Conservation (phyloP, 2,888 invertebrate species). For the Andrena marginata region DNA sequence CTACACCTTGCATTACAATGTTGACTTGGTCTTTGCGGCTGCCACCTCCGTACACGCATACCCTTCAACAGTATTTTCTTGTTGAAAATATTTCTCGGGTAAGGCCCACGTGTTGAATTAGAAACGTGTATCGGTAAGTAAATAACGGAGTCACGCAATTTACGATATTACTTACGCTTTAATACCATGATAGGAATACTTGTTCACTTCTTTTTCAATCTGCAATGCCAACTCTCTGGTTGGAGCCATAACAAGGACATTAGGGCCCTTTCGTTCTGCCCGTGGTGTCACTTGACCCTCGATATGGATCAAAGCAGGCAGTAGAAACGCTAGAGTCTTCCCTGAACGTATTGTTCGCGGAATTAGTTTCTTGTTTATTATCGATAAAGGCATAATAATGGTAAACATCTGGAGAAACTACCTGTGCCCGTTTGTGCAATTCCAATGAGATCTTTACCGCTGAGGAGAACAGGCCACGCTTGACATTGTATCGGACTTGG, state of each 20-base stretch:
- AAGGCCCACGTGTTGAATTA: no score
- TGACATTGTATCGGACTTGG: conserved; percentile 97
- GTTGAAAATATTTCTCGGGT: background rate
- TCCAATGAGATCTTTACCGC: conserved; percentile 97
- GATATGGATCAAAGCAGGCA: conserved; percentile 97
- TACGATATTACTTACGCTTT: conserved; percentile 88
- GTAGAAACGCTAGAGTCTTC: conserved; percentile 96
- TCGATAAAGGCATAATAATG: background rate
- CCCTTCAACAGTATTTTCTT: conserved; percentile 84
- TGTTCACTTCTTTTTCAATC: conserved; percentile 95
- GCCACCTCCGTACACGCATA: conserved; percentile 97
- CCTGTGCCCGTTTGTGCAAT: conserved; percentile 97
- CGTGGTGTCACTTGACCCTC: conserved; percentile 93
- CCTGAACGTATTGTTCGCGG: conserved; percentile 85
- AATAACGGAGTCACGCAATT: background rate
- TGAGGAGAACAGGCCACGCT: conserved; percentile 96
- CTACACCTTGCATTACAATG: conserved; percentile 91
- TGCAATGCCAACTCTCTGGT: conserved; percentile 97
- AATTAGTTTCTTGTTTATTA: background rate
- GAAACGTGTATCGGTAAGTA: no score
- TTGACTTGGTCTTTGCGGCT: conserved; percentile 92
- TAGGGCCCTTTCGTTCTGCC: conserved; percentile 91
- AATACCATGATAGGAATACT: conserved; percentile 95
- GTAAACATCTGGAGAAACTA: conserved; percentile 46
- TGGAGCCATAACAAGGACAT: conserved; percentile 95